Percentiles rank a stretch among this genome's conserved stretches.
phyloP scores from a whole-genome alignment of 2,113 vertebrate genomes.

The Heliornis fulica region DNA sequence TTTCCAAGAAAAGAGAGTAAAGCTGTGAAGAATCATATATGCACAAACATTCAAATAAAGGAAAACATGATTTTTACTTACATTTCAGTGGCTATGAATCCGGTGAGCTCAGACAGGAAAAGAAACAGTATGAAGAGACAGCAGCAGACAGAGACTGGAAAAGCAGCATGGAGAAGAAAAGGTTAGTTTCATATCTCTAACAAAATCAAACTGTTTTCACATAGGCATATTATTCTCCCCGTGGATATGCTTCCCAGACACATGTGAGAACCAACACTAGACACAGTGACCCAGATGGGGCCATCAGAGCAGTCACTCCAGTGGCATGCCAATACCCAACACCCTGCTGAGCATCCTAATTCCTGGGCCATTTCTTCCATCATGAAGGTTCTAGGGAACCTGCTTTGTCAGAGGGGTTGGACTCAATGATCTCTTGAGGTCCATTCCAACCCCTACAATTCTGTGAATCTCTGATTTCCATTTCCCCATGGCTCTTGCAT shows the following conservation, averaged over 20 bases:
- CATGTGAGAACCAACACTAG: neutral
- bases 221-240: neutral
- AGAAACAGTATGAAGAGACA: conserved; percentile 98
- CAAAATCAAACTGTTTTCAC: neutral
- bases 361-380: neutral
- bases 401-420: no score
- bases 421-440: no score
- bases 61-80: conserved; percentile 77
- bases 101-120: conserved; percentile 97
- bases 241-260: neutral
- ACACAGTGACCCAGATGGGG: neutral
- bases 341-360: neutral
- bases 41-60: neutral
- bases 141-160: conserved; percentile 96
- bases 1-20: neutral
- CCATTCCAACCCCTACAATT: no score
- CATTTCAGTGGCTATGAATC: conserved; percentile 99
- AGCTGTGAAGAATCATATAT: neutral
- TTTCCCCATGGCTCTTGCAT: neutral
- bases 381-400: no score
- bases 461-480: no score
- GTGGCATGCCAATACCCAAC: neutral
- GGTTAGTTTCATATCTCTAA: neutral
- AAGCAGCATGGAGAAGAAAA: neutral
- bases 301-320: neutral